Percentiles rank a stretch among this genome's conserved stretches.
Conservation (phyloP, 2,797 vertebrate species). For the Chelmon rostratus region DNA sequence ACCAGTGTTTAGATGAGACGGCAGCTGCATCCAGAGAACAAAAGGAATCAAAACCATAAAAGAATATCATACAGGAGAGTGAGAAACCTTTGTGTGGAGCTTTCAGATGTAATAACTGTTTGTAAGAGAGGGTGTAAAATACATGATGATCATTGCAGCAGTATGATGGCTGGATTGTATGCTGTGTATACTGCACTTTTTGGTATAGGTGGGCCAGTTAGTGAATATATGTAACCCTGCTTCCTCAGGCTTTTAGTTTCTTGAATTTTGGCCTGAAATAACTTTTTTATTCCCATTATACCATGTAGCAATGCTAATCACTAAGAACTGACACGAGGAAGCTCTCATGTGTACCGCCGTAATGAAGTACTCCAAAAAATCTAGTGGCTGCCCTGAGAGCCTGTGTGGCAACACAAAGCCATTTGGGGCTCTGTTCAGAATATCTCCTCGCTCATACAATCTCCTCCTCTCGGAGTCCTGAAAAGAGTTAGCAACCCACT, state of each 20-base stretch:
- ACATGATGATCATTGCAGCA: not conserved
- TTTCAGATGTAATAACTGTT: constrained; percentile 39
- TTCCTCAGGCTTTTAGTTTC: not conserved
- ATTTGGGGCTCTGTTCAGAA: constrained; percentile 56
- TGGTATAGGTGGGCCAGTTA: not conserved
- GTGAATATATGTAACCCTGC: not conserved
- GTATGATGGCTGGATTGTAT: not conserved
- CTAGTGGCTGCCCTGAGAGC: constrained; percentile 36
- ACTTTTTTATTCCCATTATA: not conserved
- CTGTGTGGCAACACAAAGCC: constrained; percentile 52
- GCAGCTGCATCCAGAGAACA: constrained; percentile 66
- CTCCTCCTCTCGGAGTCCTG: constrained; percentile 57
- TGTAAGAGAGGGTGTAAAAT: constrained; percentile 2
- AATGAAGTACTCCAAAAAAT: constrained; percentile 54
- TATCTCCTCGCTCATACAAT: constrained; percentile 55
- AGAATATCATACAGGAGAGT: constrained; percentile 46
- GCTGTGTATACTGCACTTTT: not conserved
- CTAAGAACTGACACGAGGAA: constrained; percentile 4
- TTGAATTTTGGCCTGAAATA: not conserved
- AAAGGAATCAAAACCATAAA: constrained; percentile 57
- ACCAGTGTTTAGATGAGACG: constrained; percentile 71
- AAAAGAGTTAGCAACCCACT: constrained; percentile 77
- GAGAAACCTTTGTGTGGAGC: constrained; percentile 39
- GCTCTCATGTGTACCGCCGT: constrained; percentile 23
- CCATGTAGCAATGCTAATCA: constrained; percentile 44